phyloP scores from a whole-genome alignment of 1,140 invertebrate species.

The Drosophila ambigua region DNA sequence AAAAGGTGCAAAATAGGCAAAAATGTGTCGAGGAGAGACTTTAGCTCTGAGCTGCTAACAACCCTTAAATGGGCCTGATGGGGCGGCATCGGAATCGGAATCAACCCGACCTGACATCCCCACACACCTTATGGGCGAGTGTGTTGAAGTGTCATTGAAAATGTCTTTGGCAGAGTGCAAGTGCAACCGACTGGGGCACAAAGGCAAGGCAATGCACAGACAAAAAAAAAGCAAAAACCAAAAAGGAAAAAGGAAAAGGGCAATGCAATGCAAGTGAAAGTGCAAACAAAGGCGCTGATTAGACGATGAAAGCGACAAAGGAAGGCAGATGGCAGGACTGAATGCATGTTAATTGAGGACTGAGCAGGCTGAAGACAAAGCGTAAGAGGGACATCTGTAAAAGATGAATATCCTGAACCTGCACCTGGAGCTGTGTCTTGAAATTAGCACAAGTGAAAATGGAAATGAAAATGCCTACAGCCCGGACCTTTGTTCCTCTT shows the following conservation, averaged over 20 bases:
- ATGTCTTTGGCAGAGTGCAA: slow-evolving; percentile 18
- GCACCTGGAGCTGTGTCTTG: background rate
- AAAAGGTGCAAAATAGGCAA: slow-evolving; percentile 74
- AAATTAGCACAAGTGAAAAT: slow-evolving; percentile 41
- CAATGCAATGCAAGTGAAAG: slow-evolving; percentile 63
- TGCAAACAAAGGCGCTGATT: slow-evolving; percentile 73
- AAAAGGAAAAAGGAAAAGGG: slow-evolving; percentile 30
- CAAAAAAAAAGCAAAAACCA: slow-evolving; percentile 18
- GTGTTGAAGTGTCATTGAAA: slow-evolving; percentile 61
- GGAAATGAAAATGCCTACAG: no score
- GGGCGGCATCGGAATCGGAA: background rate
- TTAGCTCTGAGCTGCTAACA: slow-evolving; percentile 41
- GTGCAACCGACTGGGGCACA: slow-evolving; percentile 41
- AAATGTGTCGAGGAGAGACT: slow-evolving; percentile 31
- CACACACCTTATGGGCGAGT: slow-evolving; percentile 7
- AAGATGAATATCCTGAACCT: background rate
- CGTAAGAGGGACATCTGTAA: background rate
- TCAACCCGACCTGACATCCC: background rate
- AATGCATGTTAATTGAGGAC: slow-evolving; percentile 55
- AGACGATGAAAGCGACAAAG: slow-evolving; percentile 53
- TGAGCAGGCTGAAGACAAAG: background rate
- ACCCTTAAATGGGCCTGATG: slow-evolving; percentile 52
- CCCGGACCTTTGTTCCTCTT: no score
- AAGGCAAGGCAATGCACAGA: background rate
- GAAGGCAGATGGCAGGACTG: slow-evolving; percentile 12